Base-by-base conservation (phyloP, 1,140 invertebrate species). In the Halictus rubicundus region DNA sequence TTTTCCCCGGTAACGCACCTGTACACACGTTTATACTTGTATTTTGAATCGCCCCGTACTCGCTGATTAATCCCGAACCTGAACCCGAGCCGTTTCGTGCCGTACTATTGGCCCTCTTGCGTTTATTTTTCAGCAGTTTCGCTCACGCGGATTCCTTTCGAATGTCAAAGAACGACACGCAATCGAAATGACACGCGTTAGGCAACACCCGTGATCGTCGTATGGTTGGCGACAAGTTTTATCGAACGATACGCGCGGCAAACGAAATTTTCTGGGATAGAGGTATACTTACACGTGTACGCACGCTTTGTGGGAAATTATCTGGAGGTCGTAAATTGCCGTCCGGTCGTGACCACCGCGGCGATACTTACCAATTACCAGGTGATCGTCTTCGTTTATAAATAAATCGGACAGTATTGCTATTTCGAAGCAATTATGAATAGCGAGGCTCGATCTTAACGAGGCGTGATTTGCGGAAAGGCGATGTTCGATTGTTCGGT, bases 21-120 rank as follows among this genome's bases (percentile, higher is more conserved):
- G 73, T 65, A 27, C 69, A 49, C 54, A 2, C 32, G 42, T 39
- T 32, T 61, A 49, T 6, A 21, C 27, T 16, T 37, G 65, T 32
- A 32, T 64, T 84, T 85, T 73, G 78, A 85, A 70, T 70, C 73
- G 69, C 59, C 63, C 78, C 68, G 71, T 84, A 81, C 77, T 73
- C 54, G 61, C 52, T 68, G 81, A 66, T 4, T 32, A 32, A 4
- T 32, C 32, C 52, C 54, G 16, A 68, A 79, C 49, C 70, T 73
- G 14, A 16, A n/a, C 14, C 27, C 46, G 63, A 27, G 60, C 39
- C 49, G 32, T 73, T 73, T 73, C n/a, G 63, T 8, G 61, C 25
- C 23, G 12, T 16, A n/a, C 12, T 52, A 79, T 73, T 79, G 78
- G 78, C 71, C 27, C 78, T 66, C 78, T 79, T 74, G 78, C 27